Base-by-base conservation (phyloP, 2,113 vertebrate species). In the Argyrosomus japonicus region DNA sequence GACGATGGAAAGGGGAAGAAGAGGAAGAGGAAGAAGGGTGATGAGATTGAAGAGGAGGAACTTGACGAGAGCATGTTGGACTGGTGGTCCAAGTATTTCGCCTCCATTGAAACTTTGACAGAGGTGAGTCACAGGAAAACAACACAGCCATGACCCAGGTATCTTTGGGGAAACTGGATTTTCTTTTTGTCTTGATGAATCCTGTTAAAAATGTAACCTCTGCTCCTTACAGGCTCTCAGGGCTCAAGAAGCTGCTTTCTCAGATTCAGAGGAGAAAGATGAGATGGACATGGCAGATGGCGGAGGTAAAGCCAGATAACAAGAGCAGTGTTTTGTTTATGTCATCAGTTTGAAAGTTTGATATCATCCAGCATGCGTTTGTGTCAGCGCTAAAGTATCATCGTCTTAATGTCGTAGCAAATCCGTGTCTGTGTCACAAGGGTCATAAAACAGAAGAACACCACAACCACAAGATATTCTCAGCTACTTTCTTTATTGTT, bases 61-160 rank as follows among this genome's bases (percentile, higher is more conserved):
- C 95, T 96, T 0, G 98, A 99, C 0, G 97, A 99, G 88, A 98
- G 97, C 94, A 97, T 97, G 96, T 89, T 99, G 93, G 98, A 99
- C 89, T 99, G 98, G 98, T 99, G 98, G 98, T 99, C 98, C 88
- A 99, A 99, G 88, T 99, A 99, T 85, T 99, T 99, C 0, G 96
- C 96, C 68, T 99, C 98, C 76, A 99, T 99, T 0, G 98, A 99
- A 78, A 99, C 98, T 0, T 94, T 99, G 91, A 97, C 96, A 88
- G 98, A 99, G 95, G 98, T 98, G 81, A 92, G 91, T 69, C 19
- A 15, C 2, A 29, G 10, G 9, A 58, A 25, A 23, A 29, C 21
- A 54, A 10, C 4, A 12, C 5, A 14, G 19, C 2, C 53, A 15
- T 6, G n/a, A 15, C 10, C 6, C 3, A 40, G 6, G 29, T 27